These are phyloP conservation scores for Leptinotarsa lineolata DNA, from an alignment of 1,140 invertebrate genomes.

Conservation along the genomic window DNA sequence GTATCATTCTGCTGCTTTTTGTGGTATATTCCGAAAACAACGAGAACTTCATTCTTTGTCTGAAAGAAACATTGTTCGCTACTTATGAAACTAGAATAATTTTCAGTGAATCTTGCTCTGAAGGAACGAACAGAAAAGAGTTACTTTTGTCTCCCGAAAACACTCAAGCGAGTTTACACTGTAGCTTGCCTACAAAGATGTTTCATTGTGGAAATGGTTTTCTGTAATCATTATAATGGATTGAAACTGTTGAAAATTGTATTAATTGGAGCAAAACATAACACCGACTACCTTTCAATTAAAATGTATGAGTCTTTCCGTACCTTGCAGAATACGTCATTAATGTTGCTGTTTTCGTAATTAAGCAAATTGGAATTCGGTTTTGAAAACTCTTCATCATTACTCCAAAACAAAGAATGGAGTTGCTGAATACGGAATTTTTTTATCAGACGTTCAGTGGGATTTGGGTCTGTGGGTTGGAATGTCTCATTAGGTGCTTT, in stretches of 20 bases:
- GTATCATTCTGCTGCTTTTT: too few relatives aligned
- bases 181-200: not conserved
- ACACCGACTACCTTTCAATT: conserved; percentile 1
- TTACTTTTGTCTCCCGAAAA: not conserved
- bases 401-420: too few relatives aligned
- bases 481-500: too few relatives aligned
- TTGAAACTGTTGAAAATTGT: not conserved
- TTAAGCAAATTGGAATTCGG: not conserved
- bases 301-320: not conserved
- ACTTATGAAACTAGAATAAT: too few relatives aligned
- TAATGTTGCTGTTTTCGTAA: not conserved
- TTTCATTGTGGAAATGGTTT: not conserved
- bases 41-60: too few relatives aligned
- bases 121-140: not conserved
- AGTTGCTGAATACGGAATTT: too few relatives aligned
- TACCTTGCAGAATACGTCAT: not conserved
- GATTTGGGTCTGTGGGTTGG: too few relatives aligned
- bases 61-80: too few relatives aligned
- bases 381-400: too few relatives aligned
- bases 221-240: not conserved
- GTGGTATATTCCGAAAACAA: too few relatives aligned
- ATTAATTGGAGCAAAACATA: not conserved
- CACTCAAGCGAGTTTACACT: not conserved
- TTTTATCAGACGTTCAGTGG: too few relatives aligned
- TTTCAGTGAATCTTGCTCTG: not conserved